phyloP scores from a whole-genome alignment of 2,113 vertebrate genomes.

The Chelonoidis abingdonii region DNA sequence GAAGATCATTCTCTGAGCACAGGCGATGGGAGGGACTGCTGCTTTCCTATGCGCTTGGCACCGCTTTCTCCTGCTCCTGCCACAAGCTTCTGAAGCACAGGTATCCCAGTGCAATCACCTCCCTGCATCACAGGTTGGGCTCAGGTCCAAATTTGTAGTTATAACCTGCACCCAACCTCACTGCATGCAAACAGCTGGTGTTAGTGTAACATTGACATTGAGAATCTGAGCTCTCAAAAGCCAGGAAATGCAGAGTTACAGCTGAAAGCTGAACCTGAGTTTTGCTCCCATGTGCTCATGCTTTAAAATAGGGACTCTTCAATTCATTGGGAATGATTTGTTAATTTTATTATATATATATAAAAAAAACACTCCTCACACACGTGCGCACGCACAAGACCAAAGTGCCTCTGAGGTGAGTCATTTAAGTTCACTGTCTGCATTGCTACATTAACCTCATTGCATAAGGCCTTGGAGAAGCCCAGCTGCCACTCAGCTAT shows the following conservation, averaged over 20 bases:
- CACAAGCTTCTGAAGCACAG: fast-evolving
- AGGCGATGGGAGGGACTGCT: neutral
- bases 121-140: neutral
- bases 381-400: fast-evolving
- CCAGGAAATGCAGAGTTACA: neutral
- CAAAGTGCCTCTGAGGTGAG: neutral
- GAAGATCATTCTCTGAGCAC: neutral
- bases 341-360: neutral
- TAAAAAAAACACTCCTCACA: neutral
- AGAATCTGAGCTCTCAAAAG: neutral
- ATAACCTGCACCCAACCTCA: neutral
- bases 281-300: neutral
- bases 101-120: fast-evolving
- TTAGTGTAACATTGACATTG: neutral
- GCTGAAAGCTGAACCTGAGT: neutral
- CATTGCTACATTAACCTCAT: neutral
- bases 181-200: neutral
- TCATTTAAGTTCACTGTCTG: neutral
- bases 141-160: neutral
- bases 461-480: neutral
- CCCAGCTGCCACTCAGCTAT: neutral
- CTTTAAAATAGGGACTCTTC: neutral
- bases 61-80: neutral
- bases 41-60: neutral
- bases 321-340: neutral